A percentile compares a stretch with the other conserved stretches of the same genome.
These are phyloP conservation scores for Bombus picipes DNA, from an alignment of 1,140 invertebrate species.

Conservation along the genomic window DNA sequence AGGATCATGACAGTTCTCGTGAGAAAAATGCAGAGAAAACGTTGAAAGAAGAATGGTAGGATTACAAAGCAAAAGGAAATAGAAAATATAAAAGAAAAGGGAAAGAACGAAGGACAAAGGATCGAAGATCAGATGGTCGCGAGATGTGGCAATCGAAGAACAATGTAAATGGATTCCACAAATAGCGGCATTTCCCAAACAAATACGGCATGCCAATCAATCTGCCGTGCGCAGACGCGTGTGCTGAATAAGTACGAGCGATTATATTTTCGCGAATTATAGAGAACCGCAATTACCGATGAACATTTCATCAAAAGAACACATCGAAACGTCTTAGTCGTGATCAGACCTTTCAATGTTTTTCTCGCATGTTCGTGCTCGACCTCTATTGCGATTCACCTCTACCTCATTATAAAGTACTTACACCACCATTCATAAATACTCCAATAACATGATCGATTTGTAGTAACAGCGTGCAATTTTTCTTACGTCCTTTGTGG, in stretches of 20 bases:
- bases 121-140: neutral
- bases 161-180: constrained; percentile 69
- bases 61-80: neutral
- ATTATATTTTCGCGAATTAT: constrained; percentile 68
- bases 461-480: no score
- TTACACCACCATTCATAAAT: neutral
- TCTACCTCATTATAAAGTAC: constrained; percentile 14
- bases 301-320: neutral
- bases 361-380: neutral
- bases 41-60: neutral
- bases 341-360: neutral
- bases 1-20: neutral
- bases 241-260: constrained; percentile 69
- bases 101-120: constrained; percentile 28
- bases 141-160: constrained; percentile 49
- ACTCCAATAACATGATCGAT: no score
- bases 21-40: neutral
- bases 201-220: constrained; percentile 66
- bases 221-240: constrained; percentile 59
- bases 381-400: neutral
- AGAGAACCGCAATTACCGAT: constrained; percentile 14
- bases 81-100: neutral
- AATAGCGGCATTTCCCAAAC: constrained; percentile 65
- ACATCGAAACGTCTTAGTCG: neutral
- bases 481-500: no score